A percentile compares a stretch with the other conserved stretches of the same genome.
phyloP scores from a whole-genome alignment of 2,888 invertebrate genomes.

The Microctonus brassicae region DNA sequence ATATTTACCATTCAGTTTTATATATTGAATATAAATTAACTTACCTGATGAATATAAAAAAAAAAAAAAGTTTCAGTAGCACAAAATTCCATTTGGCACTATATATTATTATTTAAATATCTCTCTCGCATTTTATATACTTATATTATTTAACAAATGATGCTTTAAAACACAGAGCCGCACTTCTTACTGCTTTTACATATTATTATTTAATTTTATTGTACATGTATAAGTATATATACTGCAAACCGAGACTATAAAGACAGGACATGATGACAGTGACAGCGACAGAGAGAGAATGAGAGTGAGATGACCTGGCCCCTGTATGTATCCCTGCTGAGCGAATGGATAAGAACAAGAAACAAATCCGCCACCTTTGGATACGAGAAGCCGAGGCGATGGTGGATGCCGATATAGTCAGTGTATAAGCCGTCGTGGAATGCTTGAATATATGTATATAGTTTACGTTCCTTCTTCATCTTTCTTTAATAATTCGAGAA shows the following conservation, averaged over 20 bases:
- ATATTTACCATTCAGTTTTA: not conserved
- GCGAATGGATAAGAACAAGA: slow-evolving; percentile 56
- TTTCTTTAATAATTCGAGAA: slow-evolving; percentile 24
- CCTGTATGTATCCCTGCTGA: slow-evolving; percentile 38
- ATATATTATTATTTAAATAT: too few species aligned
- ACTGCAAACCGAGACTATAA: not conserved
- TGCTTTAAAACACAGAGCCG: too few species aligned
- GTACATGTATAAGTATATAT: too few species aligned
- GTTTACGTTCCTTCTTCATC: slow-evolving; percentile 41
- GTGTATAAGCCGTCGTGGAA: slow-evolving; percentile 68
- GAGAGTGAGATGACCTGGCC: not conserved
- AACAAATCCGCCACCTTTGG: slow-evolving; percentile 65
- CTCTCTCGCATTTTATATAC: too few species aligned
- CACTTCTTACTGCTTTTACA: too few species aligned
- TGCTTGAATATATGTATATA: slow-evolving; percentile 48
- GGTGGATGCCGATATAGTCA: slow-evolving; percentile 55
- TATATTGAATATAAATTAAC: not conserved
- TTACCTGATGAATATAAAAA: not conserved
- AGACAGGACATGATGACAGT: not conserved
- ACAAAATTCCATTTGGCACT: not conserved
- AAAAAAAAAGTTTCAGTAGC: not conserved
- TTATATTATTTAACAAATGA: not conserved
- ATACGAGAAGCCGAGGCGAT: slow-evolving; percentile 50
- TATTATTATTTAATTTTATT: too few species aligned
- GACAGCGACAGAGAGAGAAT: not conserved